phyloP scores from a whole-genome alignment of 2,888 invertebrate species.

The Lacanobia wlatinum region DNA sequence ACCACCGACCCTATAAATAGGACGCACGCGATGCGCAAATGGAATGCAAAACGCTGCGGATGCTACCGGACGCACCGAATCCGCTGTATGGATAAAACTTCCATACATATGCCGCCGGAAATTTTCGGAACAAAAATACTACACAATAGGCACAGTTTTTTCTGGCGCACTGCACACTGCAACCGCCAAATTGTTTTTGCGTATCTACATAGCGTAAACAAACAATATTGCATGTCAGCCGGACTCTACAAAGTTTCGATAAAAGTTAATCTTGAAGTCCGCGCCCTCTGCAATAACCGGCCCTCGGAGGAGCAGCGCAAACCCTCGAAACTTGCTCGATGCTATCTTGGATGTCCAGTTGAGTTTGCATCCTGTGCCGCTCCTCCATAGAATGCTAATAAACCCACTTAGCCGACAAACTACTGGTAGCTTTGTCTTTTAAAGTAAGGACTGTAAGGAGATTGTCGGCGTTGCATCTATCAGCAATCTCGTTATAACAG shows the following conservation, averaged over 20 bases:
- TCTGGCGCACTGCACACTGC: constrained; percentile 24
- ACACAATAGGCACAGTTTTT: constrained; percentile 48
- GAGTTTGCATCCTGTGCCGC: constrained; percentile 77
- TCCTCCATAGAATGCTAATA: constrained; percentile 80
- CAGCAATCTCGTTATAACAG: constrained; percentile 83
- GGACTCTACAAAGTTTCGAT: constrained; percentile 24
- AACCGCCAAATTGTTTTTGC: constrained; percentile 33
- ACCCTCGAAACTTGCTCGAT: constrained; percentile 73
- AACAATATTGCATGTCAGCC: constrained; percentile 17
- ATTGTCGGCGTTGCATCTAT: constrained; percentile 83
- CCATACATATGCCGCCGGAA: constrained; percentile 42
- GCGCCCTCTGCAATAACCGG: constrained; percentile 62
- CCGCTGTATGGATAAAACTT: constrained; percentile 47
- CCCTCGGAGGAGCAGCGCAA: constrained; percentile 66
- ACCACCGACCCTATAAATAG: constrained; percentile 68
- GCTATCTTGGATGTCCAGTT: constrained; percentile 81
- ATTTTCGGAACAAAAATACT: constrained; percentile 50
- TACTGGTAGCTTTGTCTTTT: constrained; percentile 81
- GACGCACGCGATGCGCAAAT: constrained; percentile 77
- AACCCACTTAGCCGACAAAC: constrained; percentile 83
- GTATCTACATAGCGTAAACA: constrained; percentile 23
- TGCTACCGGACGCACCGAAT: constrained; percentile 64
- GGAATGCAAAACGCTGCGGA: constrained; percentile 77
- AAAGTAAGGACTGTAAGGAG: constrained; percentile 75
- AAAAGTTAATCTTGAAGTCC: constrained; percentile 51